A percentile compares a stretch with the other conserved stretches of the same genome.
These are phyloP conservation scores for Paraescarpia echinospica DNA, from an alignment of 1,140 invertebrate species.

Conservation along the genomic window DNA sequence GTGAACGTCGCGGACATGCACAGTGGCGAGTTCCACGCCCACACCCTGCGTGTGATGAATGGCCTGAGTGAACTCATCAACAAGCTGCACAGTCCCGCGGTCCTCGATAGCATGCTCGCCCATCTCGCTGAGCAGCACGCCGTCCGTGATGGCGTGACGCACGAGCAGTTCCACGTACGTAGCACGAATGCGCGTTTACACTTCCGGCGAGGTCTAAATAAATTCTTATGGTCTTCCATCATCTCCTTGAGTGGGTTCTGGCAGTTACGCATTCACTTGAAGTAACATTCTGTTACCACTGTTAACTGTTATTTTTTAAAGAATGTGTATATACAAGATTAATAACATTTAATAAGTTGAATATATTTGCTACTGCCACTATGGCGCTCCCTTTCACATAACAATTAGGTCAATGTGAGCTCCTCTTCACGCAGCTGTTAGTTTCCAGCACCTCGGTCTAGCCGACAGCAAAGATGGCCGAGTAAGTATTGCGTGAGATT, in stretches of 20 bases:
- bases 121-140: conserved; percentile 23
- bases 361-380: no score
- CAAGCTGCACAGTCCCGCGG: conserved; percentile 11
- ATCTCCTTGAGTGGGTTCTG: no score
- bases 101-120: conserved; percentile 15
- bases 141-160: conserved; percentile 15
- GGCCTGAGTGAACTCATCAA: conserved; percentile 20
- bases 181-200: neutral
- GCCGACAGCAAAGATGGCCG: neutral
- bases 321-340: no score
- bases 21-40: conserved; percentile 23
- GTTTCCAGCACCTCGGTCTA: neutral
- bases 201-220: neutral
- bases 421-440: no score
- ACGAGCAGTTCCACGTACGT: conserved; percentile 26
- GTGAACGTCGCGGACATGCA: conserved; percentile 21
- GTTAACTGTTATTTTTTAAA: no score
- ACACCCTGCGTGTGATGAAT: conserved; percentile 23
- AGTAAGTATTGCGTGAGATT: neutral
- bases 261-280: no score
- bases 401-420: neutral
- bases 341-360: no score
- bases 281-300: no score
- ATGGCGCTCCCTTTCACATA: no score
- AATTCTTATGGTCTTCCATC: no score